phyloP scores from a whole-genome alignment of 1,140 invertebrate species.

The Myzus persicae region DNA sequence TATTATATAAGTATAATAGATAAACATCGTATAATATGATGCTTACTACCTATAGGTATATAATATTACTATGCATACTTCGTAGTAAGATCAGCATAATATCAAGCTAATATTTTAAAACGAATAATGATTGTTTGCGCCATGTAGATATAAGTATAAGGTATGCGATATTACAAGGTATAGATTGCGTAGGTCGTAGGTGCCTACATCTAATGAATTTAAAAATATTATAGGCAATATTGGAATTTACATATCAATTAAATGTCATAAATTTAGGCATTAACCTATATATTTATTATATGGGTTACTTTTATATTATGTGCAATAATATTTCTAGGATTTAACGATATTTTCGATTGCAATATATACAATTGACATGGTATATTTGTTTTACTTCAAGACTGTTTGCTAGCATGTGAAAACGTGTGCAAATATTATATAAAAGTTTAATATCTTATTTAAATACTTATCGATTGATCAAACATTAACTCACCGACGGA shows the following conservation, averaged over 20 bases:
- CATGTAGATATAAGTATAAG: not conserved
- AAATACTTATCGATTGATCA: not conserved
- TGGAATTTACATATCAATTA: not conserved
- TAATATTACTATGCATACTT: not conserved
- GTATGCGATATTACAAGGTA: no score
- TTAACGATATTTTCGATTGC: not conserved
- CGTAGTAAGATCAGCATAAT: not conserved
- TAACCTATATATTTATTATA: not conserved
- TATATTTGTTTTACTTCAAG: not conserved
- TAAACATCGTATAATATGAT: not conserved
- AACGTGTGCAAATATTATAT: not conserved
- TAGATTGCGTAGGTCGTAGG: not conserved
- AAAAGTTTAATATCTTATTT: not conserved
- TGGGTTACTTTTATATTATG: not conserved
- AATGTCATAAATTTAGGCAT: no score
- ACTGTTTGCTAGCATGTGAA: not conserved
- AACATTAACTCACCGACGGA: constrained; percentile 58
- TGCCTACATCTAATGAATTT: not conserved
- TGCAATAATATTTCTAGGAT: not conserved
- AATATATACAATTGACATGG: not conserved
- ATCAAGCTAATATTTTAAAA: not conserved
- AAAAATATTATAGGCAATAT: not conserved
- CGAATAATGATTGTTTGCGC: not conserved
- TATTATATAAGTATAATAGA: not conserved
- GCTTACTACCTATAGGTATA: not conserved